Conservation (phyloP, 2,113 vertebrate species). For the Phylloscopus trochilus region DNA sequence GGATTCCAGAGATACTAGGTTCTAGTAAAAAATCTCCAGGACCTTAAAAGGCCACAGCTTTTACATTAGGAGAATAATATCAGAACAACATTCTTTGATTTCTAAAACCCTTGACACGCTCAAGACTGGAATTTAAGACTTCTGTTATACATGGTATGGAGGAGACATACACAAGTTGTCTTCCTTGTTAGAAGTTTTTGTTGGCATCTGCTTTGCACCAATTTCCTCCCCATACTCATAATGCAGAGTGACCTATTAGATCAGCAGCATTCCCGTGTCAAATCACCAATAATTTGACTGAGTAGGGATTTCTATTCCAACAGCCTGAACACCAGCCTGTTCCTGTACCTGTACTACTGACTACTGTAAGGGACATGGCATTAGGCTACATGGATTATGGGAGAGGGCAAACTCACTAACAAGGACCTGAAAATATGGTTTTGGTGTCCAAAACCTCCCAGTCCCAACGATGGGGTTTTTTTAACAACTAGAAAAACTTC, state of each 20-base stretch:
- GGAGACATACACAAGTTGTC: rapidly evolving
- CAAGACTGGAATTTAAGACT: neutral
- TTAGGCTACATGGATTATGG: neutral
- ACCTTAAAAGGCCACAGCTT: neutral
- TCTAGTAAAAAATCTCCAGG: neutral
- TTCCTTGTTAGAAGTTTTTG: neutral
- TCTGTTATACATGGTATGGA: neutral
- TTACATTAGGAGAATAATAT: neutral
- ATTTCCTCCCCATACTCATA: too few relatives aligned
- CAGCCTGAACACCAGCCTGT: neutral
- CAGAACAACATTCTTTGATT: neutral
- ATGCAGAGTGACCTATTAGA: neutral
- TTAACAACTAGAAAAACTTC: neutral
- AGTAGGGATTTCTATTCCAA: neutral
- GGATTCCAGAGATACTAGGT: neutral
- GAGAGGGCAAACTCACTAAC: neutral
- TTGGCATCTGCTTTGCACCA: neutral
- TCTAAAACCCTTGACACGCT: neutral
- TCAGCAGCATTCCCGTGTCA: neutral
- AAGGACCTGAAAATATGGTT: neutral
- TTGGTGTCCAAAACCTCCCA: rapidly evolving
- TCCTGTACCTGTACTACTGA: neutral
- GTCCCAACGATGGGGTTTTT: rapidly evolving
- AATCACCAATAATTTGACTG: neutral
- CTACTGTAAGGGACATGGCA: rapidly evolving